Base-by-base conservation (phyloP, 2,888 invertebrate species). In the Iphiclides podalirius region DNA sequence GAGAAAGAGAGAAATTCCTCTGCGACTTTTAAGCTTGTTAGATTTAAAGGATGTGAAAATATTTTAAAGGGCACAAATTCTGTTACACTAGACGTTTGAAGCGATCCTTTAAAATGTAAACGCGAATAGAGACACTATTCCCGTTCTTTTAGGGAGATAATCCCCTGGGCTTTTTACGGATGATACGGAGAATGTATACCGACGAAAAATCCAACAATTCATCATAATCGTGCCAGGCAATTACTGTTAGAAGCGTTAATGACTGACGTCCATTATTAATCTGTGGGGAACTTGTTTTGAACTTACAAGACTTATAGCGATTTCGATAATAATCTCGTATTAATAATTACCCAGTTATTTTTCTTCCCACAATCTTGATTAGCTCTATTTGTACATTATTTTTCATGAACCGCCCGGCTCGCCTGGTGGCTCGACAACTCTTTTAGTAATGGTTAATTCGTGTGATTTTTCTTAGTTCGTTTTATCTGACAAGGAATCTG, bases 291-390 rank as follows among this genome's bases (percentile, higher is more conserved):
- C 84, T 76, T 77, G 85, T 86, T 86, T 81, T 76, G 73, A 72
- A 67, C 66, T 64, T 67, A 72, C 77, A 76, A 79, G 80, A 80
- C 80, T 79, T 81, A 79, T 73, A 79, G 76, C 71, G 70, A 80
- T 83, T 83, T 75, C 67, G 87, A 88, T 87, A 85, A 79, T 82
- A 80, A 87, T 87, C 87, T 86, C 80, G 80, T 85, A 82, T 75
- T 80, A 78, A 85, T 87, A 86, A 85, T 88, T 82, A 86, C 83
- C 73, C 68, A 74, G 68, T 79, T 79, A 80, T 85, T 80, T 75
- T 70, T 79, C 77, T 79, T 80, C 74, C 69, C 75, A 79, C 79
- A 79, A 86, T 84, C 85, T 84, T 82, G 83, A 86, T 85, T 72
- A 70, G 61, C 64, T 70, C 72, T 80, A 78, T 86, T 86, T 84